phyloP scores from a whole-genome alignment of 2,888 invertebrate genomes.

The Eupithecia pulchellata region DNA sequence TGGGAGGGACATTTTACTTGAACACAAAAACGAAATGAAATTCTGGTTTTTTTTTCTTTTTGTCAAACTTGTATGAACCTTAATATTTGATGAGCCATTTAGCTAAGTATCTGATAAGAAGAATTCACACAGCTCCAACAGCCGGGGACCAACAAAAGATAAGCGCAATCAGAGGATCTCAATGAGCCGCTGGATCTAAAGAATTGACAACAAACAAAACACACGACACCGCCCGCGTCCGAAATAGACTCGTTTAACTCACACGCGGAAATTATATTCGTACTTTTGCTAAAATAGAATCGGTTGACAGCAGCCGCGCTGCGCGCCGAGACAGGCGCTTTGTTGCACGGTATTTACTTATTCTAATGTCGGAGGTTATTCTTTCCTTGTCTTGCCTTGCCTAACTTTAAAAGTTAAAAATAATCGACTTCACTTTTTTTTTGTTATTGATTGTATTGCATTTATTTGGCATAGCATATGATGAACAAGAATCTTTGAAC shows the following conservation, averaged over 20 bases:
- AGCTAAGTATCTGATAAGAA: neutral
- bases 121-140: neutral
- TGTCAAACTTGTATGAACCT: too few species aligned
- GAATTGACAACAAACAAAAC: constrained; percentile 36
- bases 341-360: neutral
- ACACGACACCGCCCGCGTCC: constrained; percentile 52
- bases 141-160: constrained; percentile 23
- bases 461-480: neutral
- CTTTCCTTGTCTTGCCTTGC: neutral
- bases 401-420: neutral
- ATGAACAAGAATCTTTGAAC: neutral
- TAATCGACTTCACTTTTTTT: neutral
- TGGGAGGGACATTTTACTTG: too few species aligned
- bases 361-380: neutral
- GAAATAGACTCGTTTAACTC: constrained; percentile 63
- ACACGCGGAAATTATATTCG: constrained; percentile 69
- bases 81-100: constrained; percentile 1
- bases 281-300: constrained; percentile 60
- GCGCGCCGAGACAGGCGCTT: constrained; percentile 21
- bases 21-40: too few species aligned
- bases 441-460: neutral
- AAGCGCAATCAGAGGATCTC: constrained; percentile 27
- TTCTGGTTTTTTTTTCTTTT: too few species aligned
- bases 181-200: constrained; percentile 29
- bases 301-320: constrained; percentile 42